Base-by-base conservation (phyloP, 1,140 invertebrate species). In the Orussus abietinus region DNA sequence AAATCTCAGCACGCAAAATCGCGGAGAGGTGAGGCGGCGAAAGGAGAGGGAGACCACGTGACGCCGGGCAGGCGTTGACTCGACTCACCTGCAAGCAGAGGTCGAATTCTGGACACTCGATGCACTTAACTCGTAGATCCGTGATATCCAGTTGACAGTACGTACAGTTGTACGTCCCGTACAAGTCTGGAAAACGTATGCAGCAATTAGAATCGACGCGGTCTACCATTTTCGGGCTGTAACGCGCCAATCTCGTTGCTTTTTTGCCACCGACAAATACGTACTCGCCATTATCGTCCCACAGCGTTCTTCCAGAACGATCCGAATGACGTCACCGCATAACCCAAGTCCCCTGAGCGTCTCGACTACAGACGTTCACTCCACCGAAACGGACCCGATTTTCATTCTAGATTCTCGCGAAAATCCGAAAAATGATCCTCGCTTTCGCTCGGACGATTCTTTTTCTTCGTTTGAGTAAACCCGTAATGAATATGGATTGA, bases 121-220 rank as follows among this genome's bases (percentile, higher is more conserved):
- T 81, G 75, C 92, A 96, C 75, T 88, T 86, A 29, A 95, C 83
- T 51, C 89, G 77, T 38, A 93, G 77, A 31, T 88, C 88, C 48
- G 79, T 78, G 43, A 94, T 91, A 72, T 92, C 87, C 74, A 91
- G 86, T 73, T 92, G 88, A 69, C 92, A 96, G 76, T 92, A 91
- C 51, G 84, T 89, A 74, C 92, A 96, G 66, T 79, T 83, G 69
- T 89, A 85, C 73, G 87, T 88, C 11, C 82, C 82, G 65, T 91
- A 89, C 46, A 89, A 65, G 66, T 79, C 77, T 75, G 62, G 32
- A 75, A 75, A 21, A 17, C n/a, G 31, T 18, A 31, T 30, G 10
- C 26, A 5, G 14, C 18, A 10, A 21, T 13, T 6, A 31, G 11
- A 37, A 28, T 17, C 25, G 30, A 47, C 37, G 42, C 42, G 45